Percentiles rank a stretch among this genome's conserved stretches.
Conservation (phyloP, 2,113 vertebrate species). For the Poecilia latipinna region DNA sequence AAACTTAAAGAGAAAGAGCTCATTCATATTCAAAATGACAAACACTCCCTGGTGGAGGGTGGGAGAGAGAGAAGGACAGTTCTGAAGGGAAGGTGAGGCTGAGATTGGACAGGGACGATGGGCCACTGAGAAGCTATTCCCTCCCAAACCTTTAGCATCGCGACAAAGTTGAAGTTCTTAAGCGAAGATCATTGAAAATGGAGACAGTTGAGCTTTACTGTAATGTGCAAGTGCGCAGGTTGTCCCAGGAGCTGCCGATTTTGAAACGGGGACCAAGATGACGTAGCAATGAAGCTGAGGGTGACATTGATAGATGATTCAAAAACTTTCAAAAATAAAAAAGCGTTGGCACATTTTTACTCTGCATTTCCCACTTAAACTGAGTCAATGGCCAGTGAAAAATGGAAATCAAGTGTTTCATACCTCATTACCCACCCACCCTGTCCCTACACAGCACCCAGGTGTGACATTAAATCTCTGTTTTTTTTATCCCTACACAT, state of each 20-base stretch:
- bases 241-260: conserved; percentile 25
- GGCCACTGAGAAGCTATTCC: conserved; percentile 45
- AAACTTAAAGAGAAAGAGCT: conserved; percentile 36
- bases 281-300: conserved; percentile 26
- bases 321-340: neutral
- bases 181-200: conserved; percentile 48
- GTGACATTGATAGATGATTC: conserved; percentile 43
- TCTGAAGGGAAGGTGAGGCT: conserved; percentile 35
- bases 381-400: conserved; percentile 33
- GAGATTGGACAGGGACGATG: conserved; percentile 67
- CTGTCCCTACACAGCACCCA: conserved; percentile 27
- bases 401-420: conserved; percentile 39
- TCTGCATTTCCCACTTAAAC: neutral
- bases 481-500: neutral
- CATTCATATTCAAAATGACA: conserved; percentile 62
- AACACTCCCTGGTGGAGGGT: conserved; percentile 15
- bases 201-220: conserved; percentile 10
- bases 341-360: neutral
- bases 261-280: conserved; percentile 18
- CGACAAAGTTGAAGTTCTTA: conserved; percentile 44
- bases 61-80: conserved; percentile 26
- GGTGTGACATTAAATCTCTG: conserved; percentile 38
- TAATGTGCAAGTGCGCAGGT: conserved; percentile 53
- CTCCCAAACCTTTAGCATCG: conserved; percentile 63
- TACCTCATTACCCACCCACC: conserved; percentile 47